Evolutionary conservation across 2,888 invertebrate genomes (phyloP).

Genomic region (Scaptomyza tumidula): DNA sequence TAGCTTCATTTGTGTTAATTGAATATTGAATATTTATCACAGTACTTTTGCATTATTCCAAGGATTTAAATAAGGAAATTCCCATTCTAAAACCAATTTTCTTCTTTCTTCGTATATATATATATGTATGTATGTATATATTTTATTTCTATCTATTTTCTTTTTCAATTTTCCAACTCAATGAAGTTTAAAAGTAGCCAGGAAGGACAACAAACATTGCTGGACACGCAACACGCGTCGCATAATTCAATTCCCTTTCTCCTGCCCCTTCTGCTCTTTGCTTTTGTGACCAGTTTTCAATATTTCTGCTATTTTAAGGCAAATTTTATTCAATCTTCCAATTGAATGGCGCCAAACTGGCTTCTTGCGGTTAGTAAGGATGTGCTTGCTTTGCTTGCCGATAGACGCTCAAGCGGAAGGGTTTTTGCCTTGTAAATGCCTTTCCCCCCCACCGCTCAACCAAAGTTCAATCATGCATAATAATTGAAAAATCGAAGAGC

Average conservation of each 20-base stretch:
- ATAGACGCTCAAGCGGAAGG: slow-evolving; percentile 76
- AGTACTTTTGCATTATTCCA: too few relatives aligned
- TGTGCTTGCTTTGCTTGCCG: slow-evolving; percentile 57
- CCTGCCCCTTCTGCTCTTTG: not conserved
- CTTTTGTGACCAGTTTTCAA: slow-evolving; percentile 65
- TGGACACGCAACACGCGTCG: slow-evolving; percentile 33
- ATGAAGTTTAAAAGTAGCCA: slow-evolving; percentile 79
- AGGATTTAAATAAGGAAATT: too few relatives aligned
- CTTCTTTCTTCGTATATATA: too few relatives aligned
- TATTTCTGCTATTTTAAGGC: slow-evolving; percentile 79
- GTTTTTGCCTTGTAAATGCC: slow-evolving; percentile 48
- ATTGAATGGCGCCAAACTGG: slow-evolving; percentile 75
- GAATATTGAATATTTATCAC: too few relatives aligned
- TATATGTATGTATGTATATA: slow-evolving; percentile 21
- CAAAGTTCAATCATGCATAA: slow-evolving; percentile 80
- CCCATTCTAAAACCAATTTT: too few relatives aligned
- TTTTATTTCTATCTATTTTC: slow-evolving; percentile 52
- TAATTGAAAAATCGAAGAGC: slow-evolving; percentile 71
- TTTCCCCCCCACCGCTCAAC: slow-evolving; percentile 22
- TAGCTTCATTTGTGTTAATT: too few relatives aligned
- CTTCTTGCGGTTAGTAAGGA: slow-evolving; percentile 56
- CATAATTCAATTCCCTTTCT: slow-evolving; percentile 67
- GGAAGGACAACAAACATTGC: slow-evolving; percentile 14
- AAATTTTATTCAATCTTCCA: slow-evolving; percentile 85
- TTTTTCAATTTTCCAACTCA: slow-evolving; percentile 84